phyloP scores from a whole-genome alignment of 2,113 vertebrate species.

The Paedocypris sp. region DNA sequence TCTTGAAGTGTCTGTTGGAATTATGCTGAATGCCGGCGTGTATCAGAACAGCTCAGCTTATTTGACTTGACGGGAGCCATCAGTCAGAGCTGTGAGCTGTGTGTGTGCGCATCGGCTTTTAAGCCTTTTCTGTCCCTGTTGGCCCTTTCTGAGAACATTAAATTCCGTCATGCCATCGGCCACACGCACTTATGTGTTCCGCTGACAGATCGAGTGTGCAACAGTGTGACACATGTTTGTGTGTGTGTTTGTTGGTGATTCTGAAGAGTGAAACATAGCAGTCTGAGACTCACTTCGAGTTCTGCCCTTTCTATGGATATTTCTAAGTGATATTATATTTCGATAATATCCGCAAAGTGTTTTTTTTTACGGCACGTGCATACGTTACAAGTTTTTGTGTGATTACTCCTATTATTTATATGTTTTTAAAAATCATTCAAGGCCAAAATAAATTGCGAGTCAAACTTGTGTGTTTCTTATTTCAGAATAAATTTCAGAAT shows the following conservation, averaged over 20 bases:
- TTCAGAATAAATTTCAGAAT: no score
- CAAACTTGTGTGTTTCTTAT: no score
- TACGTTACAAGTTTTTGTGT: no score
- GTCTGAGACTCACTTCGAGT: no score
- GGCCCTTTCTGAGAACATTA: slow-evolving; percentile 21
- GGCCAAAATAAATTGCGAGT: no score
- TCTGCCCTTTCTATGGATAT: no score
- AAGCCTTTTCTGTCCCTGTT: slow-evolving; percentile 6
- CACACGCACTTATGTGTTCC: slow-evolving; percentile 11
- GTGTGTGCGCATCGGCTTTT: neutral
- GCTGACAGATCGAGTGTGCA: neutral
- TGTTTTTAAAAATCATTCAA: no score
- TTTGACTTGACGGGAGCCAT: slow-evolving; percentile 29
- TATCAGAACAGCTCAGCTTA: slow-evolving; percentile 31
- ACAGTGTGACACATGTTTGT: neutral
- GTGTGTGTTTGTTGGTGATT: neutral
- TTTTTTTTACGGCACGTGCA: no score
- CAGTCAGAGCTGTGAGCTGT: slow-evolving; percentile 15
- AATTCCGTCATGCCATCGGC: slow-evolving; percentile 8
- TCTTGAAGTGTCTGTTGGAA: neutral
- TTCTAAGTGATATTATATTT: no score
- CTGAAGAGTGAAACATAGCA: neutral
- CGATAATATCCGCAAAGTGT: no score
- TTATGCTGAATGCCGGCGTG: slow-evolving; percentile 18
- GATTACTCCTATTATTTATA: no score